Evolutionary conservation across 1,140 invertebrate genomes (phyloP).

Genomic region (Heliconius himera): DNA sequence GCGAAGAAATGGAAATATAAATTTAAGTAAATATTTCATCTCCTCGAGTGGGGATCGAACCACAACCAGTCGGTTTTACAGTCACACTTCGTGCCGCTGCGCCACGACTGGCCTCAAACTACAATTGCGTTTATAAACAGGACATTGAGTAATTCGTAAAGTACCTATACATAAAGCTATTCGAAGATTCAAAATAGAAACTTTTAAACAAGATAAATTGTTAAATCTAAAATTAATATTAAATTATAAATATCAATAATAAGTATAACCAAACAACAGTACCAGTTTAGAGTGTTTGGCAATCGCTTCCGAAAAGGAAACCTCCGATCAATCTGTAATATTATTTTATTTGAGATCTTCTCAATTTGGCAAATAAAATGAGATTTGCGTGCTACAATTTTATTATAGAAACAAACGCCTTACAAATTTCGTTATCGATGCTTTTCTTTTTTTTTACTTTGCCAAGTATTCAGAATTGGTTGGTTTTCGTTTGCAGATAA

Average conservation of each 20-base stretch:
- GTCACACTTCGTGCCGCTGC: too few species aligned
- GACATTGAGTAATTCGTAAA: too few species aligned
- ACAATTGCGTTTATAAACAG: too few species aligned
- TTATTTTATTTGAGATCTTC: conserved; percentile 35
- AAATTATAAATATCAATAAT: neutral
- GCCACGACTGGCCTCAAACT: too few species aligned
- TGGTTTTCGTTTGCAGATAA: neutral
- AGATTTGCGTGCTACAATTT: conserved; percentile 20
- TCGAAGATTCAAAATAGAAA: too few species aligned
- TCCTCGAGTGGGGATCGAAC: too few species aligned
- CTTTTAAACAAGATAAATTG: too few species aligned
- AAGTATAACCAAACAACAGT: neutral
- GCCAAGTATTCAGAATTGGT: conserved; percentile 12
- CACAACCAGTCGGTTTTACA: too few species aligned
- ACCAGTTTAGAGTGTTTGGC: conserved; percentile 21
- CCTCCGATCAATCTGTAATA: conserved; percentile 32
- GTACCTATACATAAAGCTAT: too few species aligned
- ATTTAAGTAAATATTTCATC: too few species aligned
- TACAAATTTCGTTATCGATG: conserved; percentile 16
- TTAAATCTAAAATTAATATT: too few species aligned
- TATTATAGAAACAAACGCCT: conserved; percentile 32
- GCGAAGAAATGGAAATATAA: too few species aligned
- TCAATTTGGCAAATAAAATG: conserved; percentile 34
- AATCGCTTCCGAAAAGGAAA: conserved; percentile 29
- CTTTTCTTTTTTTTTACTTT: conserved; percentile 3